phyloP scores from a whole-genome alignment of 2,797 vertebrate genomes.

The Hoplostethus mediterraneus region DNA sequence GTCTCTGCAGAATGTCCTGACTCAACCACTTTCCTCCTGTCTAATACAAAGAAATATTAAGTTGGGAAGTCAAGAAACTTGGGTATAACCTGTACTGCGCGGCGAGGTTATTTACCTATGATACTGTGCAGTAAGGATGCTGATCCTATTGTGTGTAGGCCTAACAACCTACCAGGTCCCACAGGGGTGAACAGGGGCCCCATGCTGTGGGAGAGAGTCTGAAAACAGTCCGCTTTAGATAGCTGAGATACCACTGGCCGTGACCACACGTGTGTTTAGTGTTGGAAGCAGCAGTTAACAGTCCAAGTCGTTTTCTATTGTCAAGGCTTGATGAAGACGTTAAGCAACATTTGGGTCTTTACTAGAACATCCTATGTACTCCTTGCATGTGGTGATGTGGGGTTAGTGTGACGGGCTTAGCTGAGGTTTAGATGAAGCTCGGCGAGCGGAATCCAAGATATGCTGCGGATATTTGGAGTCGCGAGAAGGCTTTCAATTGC shows the following conservation, averaged over 20 bases:
- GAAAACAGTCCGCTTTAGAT: conserved; percentile 21
- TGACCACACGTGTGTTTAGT: conserved; percentile 45
- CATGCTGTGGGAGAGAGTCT: conserved; percentile 48
- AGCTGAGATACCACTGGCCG: conserved; percentile 69
- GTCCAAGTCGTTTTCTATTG: conserved; percentile 17
- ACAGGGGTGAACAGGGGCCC: conserved; percentile 63
- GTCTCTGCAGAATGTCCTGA: not conserved
- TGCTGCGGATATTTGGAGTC: not conserved
- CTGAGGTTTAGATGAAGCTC: not conserved
- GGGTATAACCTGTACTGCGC: not conserved
- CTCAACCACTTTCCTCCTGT: too few species aligned
- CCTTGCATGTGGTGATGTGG: not conserved
- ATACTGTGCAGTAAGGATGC: not conserved
- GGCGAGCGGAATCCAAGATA: not conserved
- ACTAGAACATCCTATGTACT: not conserved
- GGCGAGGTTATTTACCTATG: not conserved
- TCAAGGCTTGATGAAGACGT: conserved; percentile 12
- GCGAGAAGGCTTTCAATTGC: too few species aligned
- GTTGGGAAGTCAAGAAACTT: too few species aligned
- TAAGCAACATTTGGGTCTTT: not conserved
- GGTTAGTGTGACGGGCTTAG: not conserved
- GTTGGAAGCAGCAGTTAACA: conserved; percentile 17
- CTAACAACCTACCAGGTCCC: conserved; percentile 52
- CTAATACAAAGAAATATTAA: too few species aligned
- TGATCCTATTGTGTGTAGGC: conserved; percentile 32